These are phyloP conservation scores for Nemopilema nomurai DNA, from an alignment of 30 jellyfish, hydroid and myxozoan species.

Conservation along the genomic window DNA sequence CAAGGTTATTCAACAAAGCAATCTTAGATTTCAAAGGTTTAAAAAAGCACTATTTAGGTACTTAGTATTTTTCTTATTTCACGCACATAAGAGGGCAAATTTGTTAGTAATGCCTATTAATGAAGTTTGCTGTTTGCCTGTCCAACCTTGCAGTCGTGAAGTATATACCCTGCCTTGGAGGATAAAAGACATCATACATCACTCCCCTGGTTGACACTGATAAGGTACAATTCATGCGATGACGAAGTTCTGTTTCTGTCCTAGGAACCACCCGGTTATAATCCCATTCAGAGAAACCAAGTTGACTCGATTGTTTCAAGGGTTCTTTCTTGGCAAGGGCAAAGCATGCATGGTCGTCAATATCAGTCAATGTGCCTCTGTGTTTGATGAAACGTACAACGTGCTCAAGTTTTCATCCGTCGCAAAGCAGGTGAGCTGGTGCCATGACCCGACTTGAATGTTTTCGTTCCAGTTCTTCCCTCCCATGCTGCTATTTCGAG, in stretches of 20 bases:
- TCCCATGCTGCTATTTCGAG: too few species aligned
- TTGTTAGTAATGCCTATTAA: too few species aligned
- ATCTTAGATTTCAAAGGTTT: not conserved
- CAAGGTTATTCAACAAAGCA: not conserved
- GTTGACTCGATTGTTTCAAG: constrained; percentile 93
- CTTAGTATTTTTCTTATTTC: too few species aligned
- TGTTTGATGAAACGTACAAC: constrained; percentile 93
- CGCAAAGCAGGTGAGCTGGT: constrained; percentile 88
- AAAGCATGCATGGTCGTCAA: constrained; percentile 94
- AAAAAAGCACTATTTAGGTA: too few species aligned
- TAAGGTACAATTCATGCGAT: too few species aligned
- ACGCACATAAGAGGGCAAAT: too few species aligned
- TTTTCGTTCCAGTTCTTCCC: too few species aligned
- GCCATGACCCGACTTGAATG: too few species aligned
- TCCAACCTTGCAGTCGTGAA: too few species aligned
- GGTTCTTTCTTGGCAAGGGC: constrained; percentile 93
- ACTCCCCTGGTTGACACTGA: too few species aligned
- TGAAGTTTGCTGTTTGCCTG: too few species aligned
- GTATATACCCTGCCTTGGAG: not conserved
- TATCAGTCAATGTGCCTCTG: constrained; percentile 85
- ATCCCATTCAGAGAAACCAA: constrained; percentile 98
- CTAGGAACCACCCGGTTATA: constrained; percentile 77
- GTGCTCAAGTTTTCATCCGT: constrained; percentile 97
- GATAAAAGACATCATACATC: not conserved
- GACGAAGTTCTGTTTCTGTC: too few species aligned